Evolutionary conservation across 2,113 vertebrate genomes (phyloP).

Genomic region (Semnornis frantzii): DNA sequence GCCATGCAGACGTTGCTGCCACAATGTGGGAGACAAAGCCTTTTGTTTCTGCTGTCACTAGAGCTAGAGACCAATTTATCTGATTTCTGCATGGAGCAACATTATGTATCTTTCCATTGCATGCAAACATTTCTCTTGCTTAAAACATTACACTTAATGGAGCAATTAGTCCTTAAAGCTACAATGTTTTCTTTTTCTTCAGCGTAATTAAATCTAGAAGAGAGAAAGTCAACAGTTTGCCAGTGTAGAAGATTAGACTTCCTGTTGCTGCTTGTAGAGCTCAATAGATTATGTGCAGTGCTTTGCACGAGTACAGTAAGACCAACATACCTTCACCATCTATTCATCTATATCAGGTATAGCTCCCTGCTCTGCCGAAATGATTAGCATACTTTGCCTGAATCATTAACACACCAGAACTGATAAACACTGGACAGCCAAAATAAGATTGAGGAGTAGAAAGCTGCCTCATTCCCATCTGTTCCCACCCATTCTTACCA

Average conservation of each 20-base stretch:
- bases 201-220: neutral
- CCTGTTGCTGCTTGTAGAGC: conserved; percentile 50
- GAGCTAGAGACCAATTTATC: conserved; percentile 40
- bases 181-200: neutral
- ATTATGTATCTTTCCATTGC: conserved; percentile 51
- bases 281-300: neutral
- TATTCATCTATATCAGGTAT: conserved; percentile 48
- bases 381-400: conserved; percentile 1
- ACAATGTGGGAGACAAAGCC: neutral
- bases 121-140: conserved; percentile 56
- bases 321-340: conserved; percentile 33
- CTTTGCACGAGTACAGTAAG: conserved; percentile 30
- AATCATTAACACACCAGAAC: neutral
- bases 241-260: neutral
- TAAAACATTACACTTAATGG: conserved; percentile 16
- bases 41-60: conserved; percentile 56
- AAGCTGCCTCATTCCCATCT: neutral
- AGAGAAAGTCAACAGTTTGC: conserved; percentile 13
- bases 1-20: conserved; percentile 51
- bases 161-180: conserved; percentile 35
- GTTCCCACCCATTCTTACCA: neutral
- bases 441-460: neutral
- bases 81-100: conserved; percentile 23
- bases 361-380: conserved; percentile 18
- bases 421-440: neutral